Conservation (phyloP, 2,888 invertebrate genomes). For the Pocota personata region DNA sequence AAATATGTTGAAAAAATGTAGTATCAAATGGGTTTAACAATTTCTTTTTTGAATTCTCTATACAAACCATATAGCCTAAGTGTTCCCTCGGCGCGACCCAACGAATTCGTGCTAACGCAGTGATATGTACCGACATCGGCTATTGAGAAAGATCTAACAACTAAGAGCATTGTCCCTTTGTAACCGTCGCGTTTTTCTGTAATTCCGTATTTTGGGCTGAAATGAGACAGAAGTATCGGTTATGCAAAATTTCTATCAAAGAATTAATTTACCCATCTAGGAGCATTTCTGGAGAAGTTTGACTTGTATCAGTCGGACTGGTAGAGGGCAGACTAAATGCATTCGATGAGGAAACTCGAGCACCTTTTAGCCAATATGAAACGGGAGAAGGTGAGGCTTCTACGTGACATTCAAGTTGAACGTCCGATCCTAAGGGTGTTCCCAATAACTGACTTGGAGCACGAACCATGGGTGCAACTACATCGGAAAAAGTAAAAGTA, state of each 20-base stretch:
- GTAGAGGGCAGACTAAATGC: slow-evolving; percentile 79
- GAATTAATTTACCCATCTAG: slow-evolving; percentile 87
- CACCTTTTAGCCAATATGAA: slow-evolving; percentile 83
- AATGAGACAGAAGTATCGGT: neutral
- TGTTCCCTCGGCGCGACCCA: slow-evolving; percentile 87
- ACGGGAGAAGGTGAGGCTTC: slow-evolving; percentile 90
- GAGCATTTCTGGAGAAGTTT: slow-evolving; percentile 87
- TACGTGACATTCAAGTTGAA: slow-evolving; percentile 93
- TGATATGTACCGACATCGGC: slow-evolving; percentile 90
- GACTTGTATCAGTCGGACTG: slow-evolving; percentile 80
- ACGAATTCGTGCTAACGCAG: slow-evolving; percentile 88
- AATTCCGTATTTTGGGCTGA: slow-evolving; percentile 82
- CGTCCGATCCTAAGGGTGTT: slow-evolving; percentile 93
- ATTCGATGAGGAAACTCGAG: slow-evolving; percentile 79
- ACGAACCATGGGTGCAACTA: slow-evolving; percentile 94
- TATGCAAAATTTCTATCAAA: neutral
- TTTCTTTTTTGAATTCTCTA: too few species aligned
- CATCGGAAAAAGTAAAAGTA: neutral
- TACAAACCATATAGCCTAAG: slow-evolving; percentile 86
- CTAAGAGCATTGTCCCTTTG: slow-evolving; percentile 81
- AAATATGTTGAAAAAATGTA: too few species aligned
- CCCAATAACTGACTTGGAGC: slow-evolving; percentile 95
- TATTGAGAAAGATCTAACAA: slow-evolving; percentile 83
- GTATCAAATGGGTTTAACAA: too few species aligned
- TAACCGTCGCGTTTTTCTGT: slow-evolving; percentile 82